Percentiles rank a stretch among this genome's conserved stretches.
Evolutionary conservation across 2,888 invertebrate genomes (phyloP).

Genomic region (Lasioglossum lativentre): DNA sequence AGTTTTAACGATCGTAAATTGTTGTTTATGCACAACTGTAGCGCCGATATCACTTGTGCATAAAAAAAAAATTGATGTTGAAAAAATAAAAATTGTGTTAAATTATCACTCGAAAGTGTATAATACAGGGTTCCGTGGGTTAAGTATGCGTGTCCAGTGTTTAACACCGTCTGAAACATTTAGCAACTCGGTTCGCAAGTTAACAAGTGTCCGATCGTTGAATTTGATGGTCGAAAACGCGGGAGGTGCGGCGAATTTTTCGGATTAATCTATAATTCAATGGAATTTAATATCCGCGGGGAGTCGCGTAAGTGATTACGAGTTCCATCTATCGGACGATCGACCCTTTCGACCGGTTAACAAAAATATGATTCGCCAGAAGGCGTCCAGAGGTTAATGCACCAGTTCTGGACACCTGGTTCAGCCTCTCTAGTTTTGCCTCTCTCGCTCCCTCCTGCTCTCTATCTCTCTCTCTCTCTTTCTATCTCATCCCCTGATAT

Average conservation of each 20-base stretch:
- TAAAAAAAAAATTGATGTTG: no score
- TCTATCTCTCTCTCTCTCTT: constrained; percentile 45
- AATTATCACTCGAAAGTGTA: background rate
- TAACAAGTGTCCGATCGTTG: background rate
- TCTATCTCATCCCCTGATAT: constrained; percentile 64
- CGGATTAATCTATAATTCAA: background rate
- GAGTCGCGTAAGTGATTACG: background rate
- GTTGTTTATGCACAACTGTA: no score
- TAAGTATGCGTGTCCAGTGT: background rate
- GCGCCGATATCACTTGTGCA: no score
- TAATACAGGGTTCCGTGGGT: background rate
- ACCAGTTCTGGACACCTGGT: constrained; percentile 67
- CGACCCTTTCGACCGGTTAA: constrained; percentile 36
- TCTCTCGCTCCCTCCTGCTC: constrained; percentile 55
- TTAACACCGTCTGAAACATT: background rate
- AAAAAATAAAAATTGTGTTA: background rate
- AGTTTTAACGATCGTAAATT: no score
- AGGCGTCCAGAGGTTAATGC: constrained; percentile 44
- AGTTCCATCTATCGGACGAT: constrained; percentile 11
- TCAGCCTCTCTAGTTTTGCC: constrained; percentile 54
- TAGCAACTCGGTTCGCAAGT: background rate
- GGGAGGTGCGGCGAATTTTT: background rate
- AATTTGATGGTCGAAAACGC: background rate
- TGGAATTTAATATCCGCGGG: background rate
- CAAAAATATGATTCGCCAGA: constrained; percentile 37